These are phyloP conservation scores for Henricia sp. DNA, from an alignment of 53 echinoderm and acorn worm genomes.

Conservation along the genomic window DNA sequence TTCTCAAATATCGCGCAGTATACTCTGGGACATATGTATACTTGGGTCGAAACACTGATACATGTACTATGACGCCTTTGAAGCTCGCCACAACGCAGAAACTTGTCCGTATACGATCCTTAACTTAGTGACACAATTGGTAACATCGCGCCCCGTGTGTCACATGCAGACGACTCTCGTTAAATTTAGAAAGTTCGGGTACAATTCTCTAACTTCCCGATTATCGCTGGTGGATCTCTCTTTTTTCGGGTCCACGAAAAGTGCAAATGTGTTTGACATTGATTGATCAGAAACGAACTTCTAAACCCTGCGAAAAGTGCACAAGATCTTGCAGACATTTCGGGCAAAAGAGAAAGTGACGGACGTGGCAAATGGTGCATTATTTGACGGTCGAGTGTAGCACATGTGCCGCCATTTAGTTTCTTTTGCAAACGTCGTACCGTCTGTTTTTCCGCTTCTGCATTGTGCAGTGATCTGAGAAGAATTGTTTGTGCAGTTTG, in stretches of 20 bases:
- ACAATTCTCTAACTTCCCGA: not conserved
- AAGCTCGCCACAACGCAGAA: no score
- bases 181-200: not conserved
- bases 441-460: conserved; percentile 3
- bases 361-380: conserved; percentile 1
- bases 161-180: no score
- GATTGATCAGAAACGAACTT: conserved; percentile 19
- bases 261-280: conserved; percentile 30
- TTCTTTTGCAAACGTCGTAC: not conserved
- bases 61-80: no score
- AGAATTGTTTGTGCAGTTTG: no score
- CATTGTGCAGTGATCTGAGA: not conserved
- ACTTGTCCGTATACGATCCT: no score
- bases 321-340: not conserved
- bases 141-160: no score
- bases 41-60: no score
- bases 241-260: not conserved
- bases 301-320: conserved; percentile 3
- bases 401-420: not conserved
- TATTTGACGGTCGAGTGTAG: not conserved
- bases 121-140: no score
- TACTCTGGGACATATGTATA: no score
- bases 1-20: no score
- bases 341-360: not conserved
- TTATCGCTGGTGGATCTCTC: not conserved